Conservation (phyloP, 64 coral and sea anemone species). For the Montipora foliosa region DNA sequence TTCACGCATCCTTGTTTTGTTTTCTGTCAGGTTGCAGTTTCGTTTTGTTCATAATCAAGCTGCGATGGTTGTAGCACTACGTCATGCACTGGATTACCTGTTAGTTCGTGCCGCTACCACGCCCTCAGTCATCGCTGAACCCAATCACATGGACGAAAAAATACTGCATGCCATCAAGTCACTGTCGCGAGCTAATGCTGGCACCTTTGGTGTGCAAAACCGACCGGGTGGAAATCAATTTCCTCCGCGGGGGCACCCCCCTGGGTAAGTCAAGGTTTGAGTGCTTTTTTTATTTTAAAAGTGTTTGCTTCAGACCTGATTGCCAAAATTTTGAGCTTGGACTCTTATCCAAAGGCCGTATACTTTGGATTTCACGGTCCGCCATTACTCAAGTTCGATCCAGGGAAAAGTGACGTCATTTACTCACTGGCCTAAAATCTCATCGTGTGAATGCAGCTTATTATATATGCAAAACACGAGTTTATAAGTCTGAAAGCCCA, state of each 20-base stretch:
- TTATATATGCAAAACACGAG: no score
- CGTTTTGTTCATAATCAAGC: slow-evolving; percentile 94
- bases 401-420: no score
- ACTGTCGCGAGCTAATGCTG: slow-evolving; percentile 87
- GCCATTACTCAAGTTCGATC: no score
- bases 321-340: no score
- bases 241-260: slow-evolving; percentile 45
- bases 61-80: slow-evolving; percentile 90
- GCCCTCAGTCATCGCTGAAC: slow-evolving; percentile 76
- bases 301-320: no score
- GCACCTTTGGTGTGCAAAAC: slow-evolving; percentile 63
- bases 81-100: slow-evolving; percentile 85
- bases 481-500: no score
- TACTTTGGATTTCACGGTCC: no score
- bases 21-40: slow-evolving; percentile 71
- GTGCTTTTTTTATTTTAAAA: background rate
- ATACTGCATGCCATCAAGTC: slow-evolving; percentile 83
- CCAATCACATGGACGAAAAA: slow-evolving; percentile 82
- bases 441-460: no score
- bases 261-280: slow-evolving; percentile 54
- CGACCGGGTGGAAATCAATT: slow-evolving; percentile 19
- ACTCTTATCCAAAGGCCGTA: no score
- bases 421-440: no score
- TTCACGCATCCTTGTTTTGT: background rate
- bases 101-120: slow-evolving; percentile 82